phyloP scores from a whole-genome alignment of 2,113 vertebrate species.

The Phylloscopus trochilus region DNA sequence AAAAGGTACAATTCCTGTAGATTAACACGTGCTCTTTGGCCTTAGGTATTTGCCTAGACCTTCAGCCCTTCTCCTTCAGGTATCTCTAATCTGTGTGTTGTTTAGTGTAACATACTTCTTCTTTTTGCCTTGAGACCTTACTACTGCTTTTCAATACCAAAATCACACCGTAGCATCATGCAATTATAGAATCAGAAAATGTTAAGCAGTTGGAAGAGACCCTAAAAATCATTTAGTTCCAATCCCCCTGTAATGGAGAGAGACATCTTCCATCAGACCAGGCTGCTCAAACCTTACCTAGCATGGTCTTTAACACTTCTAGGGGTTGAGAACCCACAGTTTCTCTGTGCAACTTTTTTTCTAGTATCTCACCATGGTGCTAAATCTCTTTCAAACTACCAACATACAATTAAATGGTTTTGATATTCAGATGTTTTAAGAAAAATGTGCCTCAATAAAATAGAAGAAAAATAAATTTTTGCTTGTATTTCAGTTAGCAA shows the following conservation, averaged over 20 bases:
- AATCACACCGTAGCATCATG: neutral
- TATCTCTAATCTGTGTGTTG: neutral
- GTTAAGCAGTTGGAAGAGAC: neutral
- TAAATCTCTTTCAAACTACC: neutral
- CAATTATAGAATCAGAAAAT: neutral
- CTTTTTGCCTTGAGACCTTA: neutral
- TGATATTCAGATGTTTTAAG: neutral
- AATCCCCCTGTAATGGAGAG: accelerated
- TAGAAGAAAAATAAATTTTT: neutral
- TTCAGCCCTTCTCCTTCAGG: neutral
- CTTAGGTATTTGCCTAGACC: neutral
- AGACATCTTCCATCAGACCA: neutral
- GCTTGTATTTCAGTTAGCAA: neutral
- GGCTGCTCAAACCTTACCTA: neutral
- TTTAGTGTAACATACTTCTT: neutral
- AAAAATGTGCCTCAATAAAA: neutral
- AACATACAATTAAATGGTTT: neutral
- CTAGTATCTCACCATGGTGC: neutral
- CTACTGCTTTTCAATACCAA: neutral
- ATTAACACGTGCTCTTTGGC: neutral
- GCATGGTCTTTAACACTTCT: neutral
- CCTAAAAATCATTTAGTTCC: neutral
- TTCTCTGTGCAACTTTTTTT: neutral
- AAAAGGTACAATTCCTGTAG: neutral
- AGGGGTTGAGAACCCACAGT: neutral